Evolutionary conservation across 2,113 vertebrate genomes (phyloP), one percentile per base, ranked within the genome.

Genomic region (Datnioides undecimradiatus): DNA sequence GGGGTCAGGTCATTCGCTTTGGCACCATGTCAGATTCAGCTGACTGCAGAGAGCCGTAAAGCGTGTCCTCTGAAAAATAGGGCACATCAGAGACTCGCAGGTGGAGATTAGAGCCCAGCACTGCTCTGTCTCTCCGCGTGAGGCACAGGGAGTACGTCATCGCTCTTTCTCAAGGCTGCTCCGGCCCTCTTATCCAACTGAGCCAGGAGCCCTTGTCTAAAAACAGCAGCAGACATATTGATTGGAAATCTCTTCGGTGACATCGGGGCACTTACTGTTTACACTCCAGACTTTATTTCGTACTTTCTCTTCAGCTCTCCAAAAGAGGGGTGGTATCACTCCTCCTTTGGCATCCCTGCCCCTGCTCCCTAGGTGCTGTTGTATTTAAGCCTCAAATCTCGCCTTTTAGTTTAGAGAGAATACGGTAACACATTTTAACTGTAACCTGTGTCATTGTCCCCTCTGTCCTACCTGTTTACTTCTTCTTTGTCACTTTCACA

Each of bases 181-280:
- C 31, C 66, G 8, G 74, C 74, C 82, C 63, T 68, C 79, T 71
- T 49, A 54, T 82, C 73, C 73, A 71, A 57, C 66, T 17, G 60
- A 85, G 75, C 81, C 69, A 46, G 64, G 59, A 69, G 79, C 62
- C 60, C 62, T 65, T 11, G 66, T 77, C 80, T 82, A 77, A 84
- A 87, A 88, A 78, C 76, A 83, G 79, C 83, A 87, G 83, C 90
- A 89, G 69, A 78, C 83, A 27, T 83, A 85, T 84, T 69, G 79
- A 85, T 79, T 48, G 57, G 66, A 83, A 78, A 84, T 73, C 74
- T 88, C 82, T 69, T 87, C 58, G 31, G 78, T 55, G 83, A 91
- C 86, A 84, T 80, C 79, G 71, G 81, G 85, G 62, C 76, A 51
- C 83, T 67, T 66, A 58, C 48, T 88, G 69, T 86, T 89, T 80